Evolutionary conservation across 2,113 vertebrate genomes (phyloP).

Genomic region (Pitta sordida): DNA sequence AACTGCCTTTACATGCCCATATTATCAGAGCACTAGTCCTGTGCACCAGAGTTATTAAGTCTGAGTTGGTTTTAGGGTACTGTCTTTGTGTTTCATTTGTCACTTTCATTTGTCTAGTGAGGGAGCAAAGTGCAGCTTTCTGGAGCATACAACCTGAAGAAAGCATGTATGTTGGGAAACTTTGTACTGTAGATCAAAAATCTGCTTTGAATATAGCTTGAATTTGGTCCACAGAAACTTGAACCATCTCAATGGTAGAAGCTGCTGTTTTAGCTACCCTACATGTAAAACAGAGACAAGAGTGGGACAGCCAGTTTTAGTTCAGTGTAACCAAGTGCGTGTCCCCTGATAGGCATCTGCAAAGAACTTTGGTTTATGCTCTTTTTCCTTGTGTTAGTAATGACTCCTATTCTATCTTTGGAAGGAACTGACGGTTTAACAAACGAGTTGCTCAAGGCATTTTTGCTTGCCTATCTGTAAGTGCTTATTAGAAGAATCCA

Average conservation of each 20-base stretch:
- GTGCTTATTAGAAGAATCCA: slow-evolving; percentile 62
- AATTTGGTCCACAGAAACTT: not conserved
- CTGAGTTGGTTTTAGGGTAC: not conserved
- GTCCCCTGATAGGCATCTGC: slow-evolving; percentile 39
- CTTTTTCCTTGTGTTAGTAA: slow-evolving; percentile 59
- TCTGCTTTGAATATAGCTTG: not conserved
- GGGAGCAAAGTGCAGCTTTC: not conserved
- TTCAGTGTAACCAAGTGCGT: not conserved
- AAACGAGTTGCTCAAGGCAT: slow-evolving; percentile 81
- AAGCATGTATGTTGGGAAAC: not conserved
- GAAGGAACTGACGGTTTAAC: slow-evolving; percentile 78
- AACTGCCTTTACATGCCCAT: not conserved
- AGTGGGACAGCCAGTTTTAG: not conserved
- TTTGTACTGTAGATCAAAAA: not conserved
- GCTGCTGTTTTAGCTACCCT: not conserved
- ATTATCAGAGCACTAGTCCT: not conserved
- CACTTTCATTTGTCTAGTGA: not conserved
- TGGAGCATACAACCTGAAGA: not conserved
- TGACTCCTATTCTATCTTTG: slow-evolving; percentile 67
- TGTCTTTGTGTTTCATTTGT: not conserved
- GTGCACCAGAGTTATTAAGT: not conserved
- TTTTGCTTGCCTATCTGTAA: slow-evolving; percentile 67
- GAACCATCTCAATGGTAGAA: not conserved
- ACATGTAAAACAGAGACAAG: not conserved
- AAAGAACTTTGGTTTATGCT: slow-evolving; percentile 26